Evolutionary conservation across 1,140 invertebrate genomes (phyloP), one percentile per base, ranked within the genome.

Genomic region (Proctacanthus coquilletti): DNA sequence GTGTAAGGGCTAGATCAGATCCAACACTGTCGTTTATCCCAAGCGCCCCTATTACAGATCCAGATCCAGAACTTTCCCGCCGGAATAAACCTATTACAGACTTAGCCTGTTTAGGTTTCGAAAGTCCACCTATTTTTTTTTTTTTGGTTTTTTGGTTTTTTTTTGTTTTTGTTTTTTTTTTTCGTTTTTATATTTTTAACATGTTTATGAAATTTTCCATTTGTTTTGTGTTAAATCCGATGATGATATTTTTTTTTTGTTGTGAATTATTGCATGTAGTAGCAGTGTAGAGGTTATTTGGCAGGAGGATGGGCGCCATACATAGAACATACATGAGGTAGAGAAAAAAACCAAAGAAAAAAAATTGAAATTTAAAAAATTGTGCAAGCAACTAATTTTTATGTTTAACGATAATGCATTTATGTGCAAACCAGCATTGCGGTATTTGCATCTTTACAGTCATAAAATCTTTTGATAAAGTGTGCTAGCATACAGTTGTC

Each of bases 11-110:
- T 29, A 52, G 45, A 48, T 59, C 56, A 13, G 50, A 45, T 13
- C 45, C 47, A 15, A n/a, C n/a, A n/a, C n/a, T n/a, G n/a, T n/a
- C n/a, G n/a, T n/a, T n/a, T n/a, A n/a, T n/a, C n/a, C n/a, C n/a
- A n/a, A n/a, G n/a, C n/a, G n/a, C n/a, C 33, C 33, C n/a, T 34
- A 20, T 25, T 44, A 52, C 55, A 63, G 45, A 62, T 56, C 64
- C 70, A 1, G 73, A 75, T 44, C 71, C 65, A 40, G 68, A 64
- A 55, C 72, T 75, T 52, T 75, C 74, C 48, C 73, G 68, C 49
- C 73, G 65, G 58, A 77, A 77, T 27, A 77, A 65, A 66, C 74
- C 74, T 68, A 77, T 75, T 61, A 77, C 73, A 62, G 73, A 75
- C 61, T 75, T 75, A 42, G 71, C 66, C 64, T 69, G 71, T 69